Evolutionary conservation across 1,140 invertebrate species (phyloP).

Genomic region (Ctenoplectra terminalis): DNA sequence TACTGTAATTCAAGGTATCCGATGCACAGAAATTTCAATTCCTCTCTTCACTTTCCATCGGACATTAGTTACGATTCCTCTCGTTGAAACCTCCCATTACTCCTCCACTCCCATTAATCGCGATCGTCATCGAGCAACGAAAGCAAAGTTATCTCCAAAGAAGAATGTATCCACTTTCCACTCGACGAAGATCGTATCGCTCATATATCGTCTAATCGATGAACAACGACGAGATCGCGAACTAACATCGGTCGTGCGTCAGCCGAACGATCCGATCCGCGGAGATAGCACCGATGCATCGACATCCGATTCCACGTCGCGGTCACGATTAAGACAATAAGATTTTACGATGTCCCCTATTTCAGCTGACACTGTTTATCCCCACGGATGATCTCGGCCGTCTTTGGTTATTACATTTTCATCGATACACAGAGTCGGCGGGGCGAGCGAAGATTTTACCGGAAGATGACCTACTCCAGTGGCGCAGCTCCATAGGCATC

Average conservation of each 20-base stretch:
- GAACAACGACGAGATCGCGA: slow-evolving; percentile 21
- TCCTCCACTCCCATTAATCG: no score
- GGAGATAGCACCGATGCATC: neutral
- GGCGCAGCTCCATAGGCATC: slow-evolving; percentile 24
- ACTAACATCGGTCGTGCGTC: slow-evolving; percentile 18
- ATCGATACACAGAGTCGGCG: slow-evolving; percentile 24
- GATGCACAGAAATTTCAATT: no score
- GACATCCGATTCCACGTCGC: neutral
- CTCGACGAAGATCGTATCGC: neutral
- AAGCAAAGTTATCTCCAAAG: neutral
- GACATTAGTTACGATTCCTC: neutral
- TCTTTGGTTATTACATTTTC: slow-evolving; percentile 54
- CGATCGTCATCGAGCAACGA: no score
- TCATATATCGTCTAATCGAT: slow-evolving; percentile 3
- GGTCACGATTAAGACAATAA: slow-evolving; percentile 49
- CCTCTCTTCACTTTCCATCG: no score
- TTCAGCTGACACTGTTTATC: neutral
- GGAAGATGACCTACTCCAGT: slow-evolving; percentile 58
- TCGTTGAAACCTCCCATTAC: neutral
- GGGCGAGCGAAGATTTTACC: slow-evolving; percentile 40
- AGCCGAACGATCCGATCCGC: slow-evolving; percentile 2
- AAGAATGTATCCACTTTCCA: neutral
- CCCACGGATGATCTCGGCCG: neutral
- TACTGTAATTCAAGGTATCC: no score
- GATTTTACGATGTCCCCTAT: slow-evolving; percentile 43